Evolutionary conservation across 2,888 invertebrate genomes (phyloP), one percentile per base, ranked within the genome.

Genomic region (Melinaea marsaeus): DNA sequence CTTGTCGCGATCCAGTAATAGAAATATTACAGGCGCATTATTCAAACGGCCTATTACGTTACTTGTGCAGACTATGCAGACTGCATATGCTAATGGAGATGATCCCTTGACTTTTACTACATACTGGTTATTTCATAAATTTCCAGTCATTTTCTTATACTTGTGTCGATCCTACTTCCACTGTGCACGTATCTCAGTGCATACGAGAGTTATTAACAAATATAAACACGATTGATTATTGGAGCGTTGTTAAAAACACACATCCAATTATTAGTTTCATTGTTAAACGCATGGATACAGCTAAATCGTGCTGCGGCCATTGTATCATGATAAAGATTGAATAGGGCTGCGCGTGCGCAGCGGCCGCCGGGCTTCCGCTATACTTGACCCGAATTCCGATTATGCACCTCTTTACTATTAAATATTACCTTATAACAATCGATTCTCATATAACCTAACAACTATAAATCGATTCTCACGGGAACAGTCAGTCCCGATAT

Each of bases 311-410:
- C 66, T 48, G 55, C 64, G 61, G 51, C 65, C 71, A 71, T 71
- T 72, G 73, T 72, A 65, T 67, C 72, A 74, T 73, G 81, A 83
- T 83, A 82, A 78, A 81, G 81, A 81, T 79, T 82, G 83, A 84
- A 86, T 83, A 83, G 79, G 74, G 79, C 72, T 77, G 73, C 75
- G 84, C 81, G 80, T 80, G 84, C 86, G 81, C 83, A 80, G 74
- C 76, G 74, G 74, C 76, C 74, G 69, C 72, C 70, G 71, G 65
- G 80, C 79, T 88, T 89, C 88, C 89, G 86, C 83, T 88, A 87
- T 85, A 87, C 88, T 89, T 89, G 89, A 89, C 89, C 88, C 75
- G 76, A 77, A 84, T 88, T 69, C 72, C 72, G 75, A 69, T 80
- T 79, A 79, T 70, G 62, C 61, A 56, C 54, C 57, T 60, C 69